These are phyloP conservation scores for Temnothorax ravouxi DNA, from an alignment of 2,888 invertebrate species.

Conservation along the genomic window DNA sequence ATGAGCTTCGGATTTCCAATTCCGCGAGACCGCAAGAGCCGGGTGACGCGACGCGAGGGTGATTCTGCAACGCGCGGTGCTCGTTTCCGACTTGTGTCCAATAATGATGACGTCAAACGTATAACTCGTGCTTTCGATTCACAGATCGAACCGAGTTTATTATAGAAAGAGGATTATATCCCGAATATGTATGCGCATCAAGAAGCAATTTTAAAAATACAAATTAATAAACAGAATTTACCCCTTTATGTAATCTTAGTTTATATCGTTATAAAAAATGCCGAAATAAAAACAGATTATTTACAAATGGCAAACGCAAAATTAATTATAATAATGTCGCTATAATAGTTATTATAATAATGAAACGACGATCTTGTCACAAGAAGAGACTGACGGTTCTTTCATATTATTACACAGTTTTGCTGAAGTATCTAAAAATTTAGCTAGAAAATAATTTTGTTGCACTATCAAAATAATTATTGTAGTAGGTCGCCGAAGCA, in stretches of 20 bases:
- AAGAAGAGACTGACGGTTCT: neutral
- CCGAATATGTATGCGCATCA: too few species aligned
- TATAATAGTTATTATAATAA: neutral
- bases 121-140: constrained; percentile 17
- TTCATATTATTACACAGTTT: constrained; percentile 29
- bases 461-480: too few species aligned
- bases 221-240: neutral
- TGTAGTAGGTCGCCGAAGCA: too few species aligned
- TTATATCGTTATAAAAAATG: neutral
- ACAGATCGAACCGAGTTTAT: constrained; percentile 18
- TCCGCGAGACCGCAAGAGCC: constrained; percentile 62
- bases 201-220: neutral
- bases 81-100: constrained; percentile 23
- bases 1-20: constrained; percentile 71
- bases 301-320: neutral
- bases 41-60: constrained; percentile 48
- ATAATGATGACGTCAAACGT: constrained; percentile 35
- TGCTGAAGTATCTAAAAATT: too few species aligned
- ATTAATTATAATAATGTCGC: neutral
- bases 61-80: constrained; percentile 20
- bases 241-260: neutral
- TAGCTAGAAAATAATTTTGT: too few species aligned
- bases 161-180: neutral
- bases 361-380: neutral
- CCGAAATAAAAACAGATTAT: neutral